Evolutionary conservation across 2,113 vertebrate genomes (phyloP), one percentile per base, ranked within the genome.

Genomic region (Hippoglossus stenolepis): DNA sequence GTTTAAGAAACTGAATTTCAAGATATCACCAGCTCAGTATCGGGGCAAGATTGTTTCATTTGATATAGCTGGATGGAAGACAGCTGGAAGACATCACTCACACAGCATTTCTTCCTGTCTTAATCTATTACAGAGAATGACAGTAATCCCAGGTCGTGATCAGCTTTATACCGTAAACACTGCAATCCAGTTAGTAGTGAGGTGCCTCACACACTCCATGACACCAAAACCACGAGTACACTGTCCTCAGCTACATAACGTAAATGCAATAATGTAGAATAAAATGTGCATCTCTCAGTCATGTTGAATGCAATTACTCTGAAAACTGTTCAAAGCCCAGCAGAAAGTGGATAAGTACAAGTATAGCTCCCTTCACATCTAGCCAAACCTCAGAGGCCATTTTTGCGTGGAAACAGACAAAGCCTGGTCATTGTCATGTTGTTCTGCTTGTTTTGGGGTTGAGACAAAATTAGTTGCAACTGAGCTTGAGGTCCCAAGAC

Each of bases 81-180:
- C 14, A 15, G 5, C 45, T 49, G 15, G 45, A 5, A 49, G n/a
- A 49, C 45, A 18, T 18, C 45, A 49, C 53, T 54, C 20, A 43
- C 40, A 43, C 40, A 43, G 40, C 40, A 43, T 43, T 43, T 43
- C 40, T 43, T 43, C 11, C 12, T 43, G 12, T 43, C 40, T 43
- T 43, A 12, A 43, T 43, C 10, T 43, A 2, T 43, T 11, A 91
- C 89, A 91, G 93, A 91, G 88, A 87, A 86, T 93, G 92, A 91
- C 90, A 88, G 75, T 95, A 92, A 96, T 94, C 92, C 93, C 95
- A 92, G 87, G 76, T 87, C 85, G 87, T 93, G 89, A 90, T 90
- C 93, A 92, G 84, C 73, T 92, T 93, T 92, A 72, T 65, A 69
- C 45, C 12, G 40, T 49, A 18, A 80, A 85, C 93, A 94, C 28